Percentiles rank a stretch among this genome's conserved stretches.
Conservation (phyloP, 1,140 invertebrate species). For the Bilobella aurantiaca region DNA sequence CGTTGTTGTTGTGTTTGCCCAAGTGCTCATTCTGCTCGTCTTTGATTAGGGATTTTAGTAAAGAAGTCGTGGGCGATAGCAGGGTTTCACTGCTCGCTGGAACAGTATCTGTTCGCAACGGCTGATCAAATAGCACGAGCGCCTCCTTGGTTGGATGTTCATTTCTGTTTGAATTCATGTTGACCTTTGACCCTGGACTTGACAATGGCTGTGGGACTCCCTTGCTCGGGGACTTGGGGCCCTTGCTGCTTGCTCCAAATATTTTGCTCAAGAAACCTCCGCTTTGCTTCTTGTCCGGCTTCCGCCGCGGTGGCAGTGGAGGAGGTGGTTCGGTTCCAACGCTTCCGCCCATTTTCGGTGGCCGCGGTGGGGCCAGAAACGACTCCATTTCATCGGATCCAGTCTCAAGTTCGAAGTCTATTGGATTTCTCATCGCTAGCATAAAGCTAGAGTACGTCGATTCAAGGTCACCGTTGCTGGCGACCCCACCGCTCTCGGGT, state of each 20-base stretch:
- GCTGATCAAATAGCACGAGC: not conserved
- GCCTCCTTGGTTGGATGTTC: not conserved
- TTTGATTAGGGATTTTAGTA: slow-evolving; percentile 1
- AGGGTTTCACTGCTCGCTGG: not conserved
- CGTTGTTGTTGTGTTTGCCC: not conserved
- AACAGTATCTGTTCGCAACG: not conserved
- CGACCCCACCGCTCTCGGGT: slow-evolving; percentile 43
- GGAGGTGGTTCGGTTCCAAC: not conserved
- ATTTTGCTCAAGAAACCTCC: not conserved
- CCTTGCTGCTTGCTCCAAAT: not conserved
- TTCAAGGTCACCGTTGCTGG: slow-evolving; percentile 35
- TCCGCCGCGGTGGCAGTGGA: not conserved
- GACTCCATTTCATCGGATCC: not conserved
- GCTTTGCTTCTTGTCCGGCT: not conserved
- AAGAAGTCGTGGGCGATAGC: not conserved
- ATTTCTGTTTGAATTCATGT: not conserved
- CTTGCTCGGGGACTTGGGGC: not conserved
- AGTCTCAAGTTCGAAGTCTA: slow-evolving; percentile 39
- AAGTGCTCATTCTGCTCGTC: not conserved
- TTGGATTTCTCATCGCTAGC: slow-evolving; percentile 76
- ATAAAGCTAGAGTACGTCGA: slow-evolving; percentile 63
- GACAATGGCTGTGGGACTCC: not conserved
- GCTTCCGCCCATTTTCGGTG: slow-evolving; percentile 40
- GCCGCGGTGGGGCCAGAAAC: slow-evolving; percentile 18
- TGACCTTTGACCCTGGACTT: not conserved